These are phyloP conservation scores for Dendrocopos noguchii DNA, from an alignment of 2,113 vertebrate species.

Conservation along the genomic window DNA sequence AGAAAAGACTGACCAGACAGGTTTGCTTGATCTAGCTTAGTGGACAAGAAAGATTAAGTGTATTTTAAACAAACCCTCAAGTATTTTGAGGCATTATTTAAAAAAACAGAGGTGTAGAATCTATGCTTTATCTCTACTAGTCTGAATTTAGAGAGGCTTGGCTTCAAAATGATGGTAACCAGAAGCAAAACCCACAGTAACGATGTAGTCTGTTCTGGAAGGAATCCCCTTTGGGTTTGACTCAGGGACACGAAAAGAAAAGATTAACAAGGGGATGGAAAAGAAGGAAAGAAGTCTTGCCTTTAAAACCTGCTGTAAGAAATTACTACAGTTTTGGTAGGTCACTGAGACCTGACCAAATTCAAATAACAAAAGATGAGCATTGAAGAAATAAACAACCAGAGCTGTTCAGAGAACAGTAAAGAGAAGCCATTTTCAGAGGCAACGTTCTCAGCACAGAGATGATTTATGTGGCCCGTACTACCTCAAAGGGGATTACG, in stretches of 20 bases:
- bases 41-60: neutral
- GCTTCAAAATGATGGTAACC: neutral
- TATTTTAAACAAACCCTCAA: neutral
- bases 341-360: neutral
- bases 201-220: neutral
- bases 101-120: neutral
- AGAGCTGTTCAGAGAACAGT: neutral
- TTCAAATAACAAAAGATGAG: neutral
- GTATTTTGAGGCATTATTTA: neutral
- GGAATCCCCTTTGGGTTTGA: neutral
- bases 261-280: neutral
- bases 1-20: neutral
- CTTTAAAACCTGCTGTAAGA: neutral
- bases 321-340: neutral
- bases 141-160: neutral
- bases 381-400: neutral
- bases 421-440: neutral
- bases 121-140: neutral
- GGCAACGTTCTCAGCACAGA: neutral
- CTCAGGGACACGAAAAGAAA: neutral
- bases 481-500: neutral
- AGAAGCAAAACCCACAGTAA: neutral
- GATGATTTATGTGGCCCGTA: neutral
- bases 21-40: constrained; percentile 1
- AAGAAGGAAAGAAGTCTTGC: neutral